Evolutionary conservation across 2,113 vertebrate species (phyloP), one percentile per base, ranked within the genome.

Genomic region (Pelodiscus sinensis): DNA sequence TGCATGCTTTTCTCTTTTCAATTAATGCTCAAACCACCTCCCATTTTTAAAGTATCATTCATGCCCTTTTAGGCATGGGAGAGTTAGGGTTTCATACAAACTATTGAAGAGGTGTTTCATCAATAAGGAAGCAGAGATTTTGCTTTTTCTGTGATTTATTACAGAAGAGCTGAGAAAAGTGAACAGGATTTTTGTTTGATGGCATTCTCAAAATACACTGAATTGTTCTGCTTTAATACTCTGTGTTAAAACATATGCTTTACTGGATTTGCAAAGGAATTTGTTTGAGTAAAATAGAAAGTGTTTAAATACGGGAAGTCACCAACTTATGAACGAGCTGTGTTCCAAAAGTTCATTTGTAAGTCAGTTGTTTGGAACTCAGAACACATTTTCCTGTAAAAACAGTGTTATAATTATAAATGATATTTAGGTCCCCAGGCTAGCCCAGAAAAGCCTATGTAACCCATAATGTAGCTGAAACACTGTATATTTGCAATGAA

Each of bases 121-220:
- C 96, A 97, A 96, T 68, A 95, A 96, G 80, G 62, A 96, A 96
- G 95, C 71, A 58, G 5, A 8, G 82, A 90, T 31, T 79, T 95
- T 85, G 85, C 38, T 97, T 97, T 94, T 92, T 88, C 57, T 91
- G 91, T 86, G 86, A 93, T 95, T 96, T 97, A 83, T 96, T 91
- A 96, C 89, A 92, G 78, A 96, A 91, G 87, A 60, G 92, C 84
- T 90, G 89, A 84, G 88, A 68, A 84, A 92, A 95, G 55, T 52
- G 84, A 95, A 89, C 27, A 94, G 91, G 71, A 90, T 77, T 51
- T 86, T 96, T 88, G 79, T 93, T 95, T 90, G 83, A 85, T 92
- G 91, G 77, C 79, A 81, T 86, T 92, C 78, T 87, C 82, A 83
- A 91, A 95, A 94, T 79, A 92, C 52, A 75, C 60, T 57, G 52